Percentiles rank a stretch among this genome's conserved stretches.
Conservation (phyloP, 2,797 vertebrate genomes). For the Tarsius wallacei region DNA sequence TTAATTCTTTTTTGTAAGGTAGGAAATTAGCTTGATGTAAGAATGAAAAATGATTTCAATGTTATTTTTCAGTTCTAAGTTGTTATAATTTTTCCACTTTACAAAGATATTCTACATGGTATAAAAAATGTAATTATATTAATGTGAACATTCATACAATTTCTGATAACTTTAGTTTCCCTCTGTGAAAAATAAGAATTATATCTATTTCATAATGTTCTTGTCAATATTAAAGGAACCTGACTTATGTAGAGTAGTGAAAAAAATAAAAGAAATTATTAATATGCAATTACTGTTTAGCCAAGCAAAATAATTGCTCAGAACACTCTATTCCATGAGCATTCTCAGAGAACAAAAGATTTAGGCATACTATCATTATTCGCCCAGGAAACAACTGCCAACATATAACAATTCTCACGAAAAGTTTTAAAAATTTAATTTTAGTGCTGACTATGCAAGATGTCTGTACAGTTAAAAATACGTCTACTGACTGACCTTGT, state of each 20-base stretch:
- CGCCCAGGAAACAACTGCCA: not conserved
- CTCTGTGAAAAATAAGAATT: slow-evolving; percentile 41
- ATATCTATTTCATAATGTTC: slow-evolving; percentile 26
- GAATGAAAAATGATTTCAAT: not conserved
- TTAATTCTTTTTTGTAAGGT: not conserved
- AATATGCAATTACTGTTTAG: not conserved
- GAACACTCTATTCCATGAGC: not conserved
- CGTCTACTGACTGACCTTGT: not conserved
- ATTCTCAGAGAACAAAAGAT: slow-evolving; percentile 9
- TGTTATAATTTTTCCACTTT: slow-evolving; percentile 1
- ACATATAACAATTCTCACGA: not conserved
- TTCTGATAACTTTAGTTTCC: not conserved
- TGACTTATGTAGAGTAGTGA: not conserved
- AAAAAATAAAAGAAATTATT: slow-evolving; percentile 8
- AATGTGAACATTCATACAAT: not conserved
- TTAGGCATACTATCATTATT: not conserved
- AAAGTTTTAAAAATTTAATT: not conserved
- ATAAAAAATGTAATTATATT: not conserved
- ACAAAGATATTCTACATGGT: not conserved
- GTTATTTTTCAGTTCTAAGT: not conserved
- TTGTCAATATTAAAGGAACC: not conserved
- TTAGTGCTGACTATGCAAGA: not conserved
- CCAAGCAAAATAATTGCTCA: not conserved
- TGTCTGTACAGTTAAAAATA: not conserved
- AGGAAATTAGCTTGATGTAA: not conserved